These are phyloP conservation scores for Ophioderma brevispina DNA, from an alignment of 35 echinoderm and acorn worm species.

Conservation along the genomic window DNA sequence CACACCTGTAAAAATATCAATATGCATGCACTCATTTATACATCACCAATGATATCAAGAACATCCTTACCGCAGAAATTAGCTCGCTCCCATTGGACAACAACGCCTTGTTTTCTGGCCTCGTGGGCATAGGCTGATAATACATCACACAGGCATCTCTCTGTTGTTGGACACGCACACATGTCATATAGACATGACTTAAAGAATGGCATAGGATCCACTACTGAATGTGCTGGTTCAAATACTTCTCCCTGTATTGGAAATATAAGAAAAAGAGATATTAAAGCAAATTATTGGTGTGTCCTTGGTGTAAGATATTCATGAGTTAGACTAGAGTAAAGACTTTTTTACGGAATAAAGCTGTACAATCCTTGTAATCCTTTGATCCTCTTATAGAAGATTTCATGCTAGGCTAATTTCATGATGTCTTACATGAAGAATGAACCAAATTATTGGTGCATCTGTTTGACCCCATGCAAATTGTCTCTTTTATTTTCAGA, in stretches of 20 bases:
- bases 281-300: too few species aligned
- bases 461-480: too few species aligned
- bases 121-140: conserved; percentile 86
- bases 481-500: too few species aligned
- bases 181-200: conserved; percentile 91
- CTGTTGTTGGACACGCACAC: conserved; percentile 86
- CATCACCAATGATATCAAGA: background rate
- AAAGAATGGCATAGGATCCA: conserved; percentile 77
- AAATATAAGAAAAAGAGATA: too few species aligned
- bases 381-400: too few species aligned
- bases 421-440: too few species aligned
- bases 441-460: too few species aligned
- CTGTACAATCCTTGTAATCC: too few species aligned
- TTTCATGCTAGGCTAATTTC: too few species aligned
- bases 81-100: conserved; percentile 84
- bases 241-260: conserved; percentile 66
- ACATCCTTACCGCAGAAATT: conserved; percentile 85
- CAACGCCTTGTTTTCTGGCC: conserved; percentile 85
- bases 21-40: background rate
- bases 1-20: background rate
- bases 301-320: too few species aligned
- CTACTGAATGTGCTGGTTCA: conserved; percentile 71
- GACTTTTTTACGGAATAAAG: too few species aligned
- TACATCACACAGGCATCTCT: conserved; percentile 86
- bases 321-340: too few species aligned